Evolutionary conservation across 2,888 invertebrate genomes (phyloP), one percentile per base, ranked within the genome.

Genomic region (Cerastoderma edule): DNA sequence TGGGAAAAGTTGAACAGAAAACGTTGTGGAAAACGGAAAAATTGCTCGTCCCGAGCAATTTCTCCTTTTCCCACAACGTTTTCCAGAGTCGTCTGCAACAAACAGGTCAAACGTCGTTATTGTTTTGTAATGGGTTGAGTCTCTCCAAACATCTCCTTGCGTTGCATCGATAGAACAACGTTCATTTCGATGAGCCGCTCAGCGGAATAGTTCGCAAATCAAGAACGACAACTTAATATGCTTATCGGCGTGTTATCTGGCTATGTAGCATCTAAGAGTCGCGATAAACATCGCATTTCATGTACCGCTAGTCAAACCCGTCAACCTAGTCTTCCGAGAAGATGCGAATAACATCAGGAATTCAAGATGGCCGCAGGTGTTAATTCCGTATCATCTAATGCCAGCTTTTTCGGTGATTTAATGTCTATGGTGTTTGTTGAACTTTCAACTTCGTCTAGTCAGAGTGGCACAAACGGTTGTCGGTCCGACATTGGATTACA

Each of bases 211-310:
- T n/a, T n/a, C n/a, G n/a, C n/a, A n/a, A n/a, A n/a, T 33, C 57
- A 57, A 32, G 57, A 57, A 32, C 57, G 57, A 57, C 33, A 57
- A 57, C 57, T 57, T 57, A 57, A 57, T 57, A 33, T 57, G 32
- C 10, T 57, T 57, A 57, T 57, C 57, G 22, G 32, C 28, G n/a
- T 32, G 30, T n/a, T 57, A 32, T 57, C 57, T 57, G 16, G 19
- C n/a, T 57, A 19, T 32, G 57, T 28, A 57, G 57, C 57, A 57
- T 57, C 57, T 57, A 1, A n/a, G 28, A 30, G 33, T 57, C 32
- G n/a, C 3, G 57, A 57, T 57, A 57, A 30, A 8, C 33, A 57
- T 57, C 57, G 33, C 33, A 28, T 57, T 57, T 57, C 24, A 2
- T 24, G 53, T 19, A 53, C 13, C 53, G n/a, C 53, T 24, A 53